Percentiles rank a stretch among this genome's conserved stretches.
Evolutionary conservation across 2,888 invertebrate genomes (phyloP).

Genomic region (Polymixis flavicincta): DNA sequence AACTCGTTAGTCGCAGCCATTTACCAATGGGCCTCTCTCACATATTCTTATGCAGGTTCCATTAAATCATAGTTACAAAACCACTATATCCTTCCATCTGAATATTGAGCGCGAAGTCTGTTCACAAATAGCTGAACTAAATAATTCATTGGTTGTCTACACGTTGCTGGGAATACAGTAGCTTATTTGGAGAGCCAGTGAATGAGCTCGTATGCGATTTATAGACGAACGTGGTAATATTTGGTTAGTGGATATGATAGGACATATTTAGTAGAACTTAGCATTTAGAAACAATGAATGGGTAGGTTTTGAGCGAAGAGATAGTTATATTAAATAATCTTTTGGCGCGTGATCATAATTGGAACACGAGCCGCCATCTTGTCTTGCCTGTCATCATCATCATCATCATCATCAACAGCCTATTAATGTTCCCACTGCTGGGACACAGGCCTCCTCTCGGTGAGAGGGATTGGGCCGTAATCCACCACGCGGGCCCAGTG

Average conservation of each 20-base stretch:
- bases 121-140: slow-evolving; percentile 60
- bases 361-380: not conserved
- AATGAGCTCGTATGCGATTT: slow-evolving; percentile 23
- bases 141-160: slow-evolving; percentile 57
- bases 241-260: slow-evolving; percentile 1
- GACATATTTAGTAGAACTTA: too few species aligned
- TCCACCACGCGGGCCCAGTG: too few species aligned
- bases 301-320: not conserved
- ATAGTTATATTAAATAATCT: not conserved
- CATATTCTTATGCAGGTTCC: not conserved
- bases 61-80: slow-evolving; percentile 20
- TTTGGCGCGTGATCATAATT: not conserved
- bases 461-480: too few species aligned
- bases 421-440: too few species aligned
- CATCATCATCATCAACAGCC: too few species aligned
- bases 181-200: slow-evolving; percentile 53
- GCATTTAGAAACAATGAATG: not conserved
- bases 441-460: too few species aligned
- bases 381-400: not conserved
- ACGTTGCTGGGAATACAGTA: slow-evolving; percentile 47
- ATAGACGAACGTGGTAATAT: slow-evolving; percentile 11
- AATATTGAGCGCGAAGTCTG: slow-evolving; percentile 50
- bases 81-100: slow-evolving; percentile 17
- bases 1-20: too few species aligned
- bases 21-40: too few species aligned